A percentile compares a stretch with the other conserved stretches of the same genome.
Evolutionary conservation across 2,113 vertebrate genomes (phyloP).

Genomic region (Micronycteris hirsuta): DNA sequence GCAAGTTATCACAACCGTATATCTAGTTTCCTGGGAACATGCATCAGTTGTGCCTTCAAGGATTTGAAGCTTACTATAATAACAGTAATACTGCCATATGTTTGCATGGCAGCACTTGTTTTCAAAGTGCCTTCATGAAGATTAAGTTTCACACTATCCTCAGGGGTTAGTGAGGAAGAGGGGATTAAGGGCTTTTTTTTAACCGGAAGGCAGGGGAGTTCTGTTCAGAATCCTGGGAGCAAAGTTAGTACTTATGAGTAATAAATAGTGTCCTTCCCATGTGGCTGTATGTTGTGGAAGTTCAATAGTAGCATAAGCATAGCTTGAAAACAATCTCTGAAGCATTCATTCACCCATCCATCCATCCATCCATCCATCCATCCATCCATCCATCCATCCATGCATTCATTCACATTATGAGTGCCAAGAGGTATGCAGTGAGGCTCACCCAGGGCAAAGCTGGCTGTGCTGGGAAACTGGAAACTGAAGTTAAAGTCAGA

Average conservation of each 20-base stretch:
- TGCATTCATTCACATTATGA: neutral
- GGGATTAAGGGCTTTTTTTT: neutral
- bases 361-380: constrained; percentile 57
- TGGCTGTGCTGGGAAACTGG: neutral
- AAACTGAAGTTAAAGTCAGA: neutral
- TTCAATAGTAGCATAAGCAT: neutral
- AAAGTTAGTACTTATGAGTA: neutral
- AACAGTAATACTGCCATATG: neutral
- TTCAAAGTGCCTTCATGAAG: constrained; percentile 11
- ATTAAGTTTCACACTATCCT: neutral
- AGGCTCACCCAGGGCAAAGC: neutral
- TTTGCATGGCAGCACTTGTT: constrained; percentile 32
- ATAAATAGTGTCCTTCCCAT: neutral
- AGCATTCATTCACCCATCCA: constrained; percentile 66
- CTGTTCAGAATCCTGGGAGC: neutral
- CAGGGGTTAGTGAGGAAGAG: neutral
- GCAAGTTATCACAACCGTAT: neutral
- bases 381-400: neutral
- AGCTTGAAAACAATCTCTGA: constrained; percentile 9
- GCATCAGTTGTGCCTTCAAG: neutral
- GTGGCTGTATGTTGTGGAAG: neutral
- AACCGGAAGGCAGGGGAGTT: neutral
- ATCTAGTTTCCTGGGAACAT: constrained; percentile 38
- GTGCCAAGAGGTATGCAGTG: neutral
- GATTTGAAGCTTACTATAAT: constrained; percentile 10